Evolutionary conservation across 2,113 vertebrate species (phyloP).

Genomic region (Puma concolor): DNA sequence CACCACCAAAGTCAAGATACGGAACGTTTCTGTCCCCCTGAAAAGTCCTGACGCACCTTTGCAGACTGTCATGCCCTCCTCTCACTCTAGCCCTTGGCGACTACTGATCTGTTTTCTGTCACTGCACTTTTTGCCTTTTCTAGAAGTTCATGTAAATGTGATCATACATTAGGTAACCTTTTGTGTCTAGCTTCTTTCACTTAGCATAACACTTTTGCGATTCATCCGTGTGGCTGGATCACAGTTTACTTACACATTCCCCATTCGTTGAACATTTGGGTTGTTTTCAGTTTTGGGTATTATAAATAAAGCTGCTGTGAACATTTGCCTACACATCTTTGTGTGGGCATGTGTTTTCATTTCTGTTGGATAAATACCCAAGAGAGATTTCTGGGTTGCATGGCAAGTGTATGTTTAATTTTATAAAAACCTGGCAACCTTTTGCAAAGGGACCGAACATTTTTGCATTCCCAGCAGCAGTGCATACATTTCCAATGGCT

Average conservation of each 20-base stretch:
- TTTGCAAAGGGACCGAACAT: conserved; percentile 41
- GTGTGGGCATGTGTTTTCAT: conserved; percentile 69
- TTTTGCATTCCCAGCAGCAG: conserved; percentile 26
- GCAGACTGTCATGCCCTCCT: not conserved
- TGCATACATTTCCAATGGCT: not conserved
- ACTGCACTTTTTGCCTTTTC: not conserved
- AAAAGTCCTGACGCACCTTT: conserved; percentile 20
- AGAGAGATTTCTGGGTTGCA: conserved; percentile 57
- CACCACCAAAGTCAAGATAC: not conserved
- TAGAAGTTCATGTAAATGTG: not conserved
- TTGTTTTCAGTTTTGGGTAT: conserved; percentile 65
- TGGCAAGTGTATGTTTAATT: conserved; percentile 59
- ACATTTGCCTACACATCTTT: conserved; percentile 66
- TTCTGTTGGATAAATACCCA: conserved; percentile 70
- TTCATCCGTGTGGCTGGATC: not conserved
- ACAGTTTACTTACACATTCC: conserved; percentile 50
- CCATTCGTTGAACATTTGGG: conserved; percentile 60
- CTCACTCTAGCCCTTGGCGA: not conserved
- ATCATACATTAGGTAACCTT: not conserved
- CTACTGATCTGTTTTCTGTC: conserved; percentile 4
- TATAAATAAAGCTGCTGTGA: conserved; percentile 72
- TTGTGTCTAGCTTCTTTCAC: not conserved
- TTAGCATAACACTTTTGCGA: not conserved
- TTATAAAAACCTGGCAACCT: conserved; percentile 57
- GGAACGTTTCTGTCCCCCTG: not conserved